A percentile compares a stretch with the other conserved stretches of the same genome.
Conservation (phyloP, 1,140 invertebrate species). For the Aphelinus atriplicis region DNA sequence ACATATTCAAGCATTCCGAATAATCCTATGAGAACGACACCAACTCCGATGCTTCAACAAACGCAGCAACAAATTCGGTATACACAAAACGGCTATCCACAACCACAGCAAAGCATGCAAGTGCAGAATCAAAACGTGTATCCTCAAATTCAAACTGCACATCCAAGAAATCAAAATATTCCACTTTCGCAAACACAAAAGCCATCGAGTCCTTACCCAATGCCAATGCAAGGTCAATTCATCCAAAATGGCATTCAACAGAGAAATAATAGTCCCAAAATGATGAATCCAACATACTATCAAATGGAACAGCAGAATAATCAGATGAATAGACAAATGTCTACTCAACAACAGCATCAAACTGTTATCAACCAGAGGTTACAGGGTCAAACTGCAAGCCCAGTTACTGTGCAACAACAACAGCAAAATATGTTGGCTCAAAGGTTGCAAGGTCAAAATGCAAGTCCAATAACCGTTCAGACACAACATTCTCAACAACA, state of each 20-base stretch:
- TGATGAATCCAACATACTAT: conserved; percentile 55
- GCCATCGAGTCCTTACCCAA: conserved; percentile 58
- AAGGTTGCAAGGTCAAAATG: conserved; percentile 23
- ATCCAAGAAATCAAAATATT: conserved; percentile 56
- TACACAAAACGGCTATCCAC: conserved; percentile 56
- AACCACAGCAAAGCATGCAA: conserved; percentile 34
- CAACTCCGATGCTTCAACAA: conserved; percentile 52
- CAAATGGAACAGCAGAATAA: conserved; percentile 63
- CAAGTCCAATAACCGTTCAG: conserved; percentile 61
- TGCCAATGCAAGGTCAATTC: conserved; percentile 56
- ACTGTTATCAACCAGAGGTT: conserved; percentile 53
- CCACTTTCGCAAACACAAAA: conserved; percentile 56
- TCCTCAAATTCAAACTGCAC: conserved; percentile 53
- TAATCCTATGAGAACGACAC: conserved; percentile 38
- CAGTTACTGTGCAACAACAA: conserved; percentile 20
- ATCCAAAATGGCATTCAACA: conserved; percentile 50
- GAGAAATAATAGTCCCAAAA: conserved; percentile 48
- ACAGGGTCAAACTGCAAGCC: conserved; percentile 47
- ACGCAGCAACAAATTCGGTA: conserved; percentile 58
- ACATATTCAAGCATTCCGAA: conserved; percentile 37
- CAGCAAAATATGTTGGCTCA: conserved; percentile 30
- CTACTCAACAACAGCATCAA: conserved; percentile 38
- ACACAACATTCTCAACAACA: too few relatives aligned
- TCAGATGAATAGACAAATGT: conserved; percentile 59
- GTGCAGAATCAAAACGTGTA: conserved; percentile 44